A percentile compares a stretch with the other conserved stretches of the same genome.
These are phyloP conservation scores for Rousettus madagascariensis DNA, from an alignment of 2,797 vertebrate genomes.

Conservation along the genomic window DNA sequence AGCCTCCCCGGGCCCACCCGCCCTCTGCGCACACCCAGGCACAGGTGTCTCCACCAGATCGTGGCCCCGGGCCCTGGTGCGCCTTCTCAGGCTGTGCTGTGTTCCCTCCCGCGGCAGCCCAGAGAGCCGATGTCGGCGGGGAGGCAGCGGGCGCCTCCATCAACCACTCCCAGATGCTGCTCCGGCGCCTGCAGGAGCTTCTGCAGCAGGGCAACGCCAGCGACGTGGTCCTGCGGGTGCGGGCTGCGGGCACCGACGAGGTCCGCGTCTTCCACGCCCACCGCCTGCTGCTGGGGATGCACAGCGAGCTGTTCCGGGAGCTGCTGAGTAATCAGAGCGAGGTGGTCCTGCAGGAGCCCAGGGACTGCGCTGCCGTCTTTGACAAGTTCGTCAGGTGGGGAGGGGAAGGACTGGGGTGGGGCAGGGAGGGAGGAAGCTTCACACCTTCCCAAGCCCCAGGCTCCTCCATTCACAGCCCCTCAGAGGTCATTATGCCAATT, in stretches of 20 bases:
- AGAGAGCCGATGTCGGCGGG: slow-evolving; percentile 85
- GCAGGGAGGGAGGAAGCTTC: too few relatives aligned
- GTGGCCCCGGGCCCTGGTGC: not conserved
- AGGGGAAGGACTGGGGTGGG: fast-evolving
- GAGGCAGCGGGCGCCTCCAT: slow-evolving; percentile 86
- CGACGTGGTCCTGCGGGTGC: slow-evolving; percentile 90
- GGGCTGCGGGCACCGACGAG: slow-evolving; percentile 90
- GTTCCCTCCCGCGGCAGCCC: slow-evolving; percentile 81
- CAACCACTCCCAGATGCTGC: slow-evolving; percentile 93
- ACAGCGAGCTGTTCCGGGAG: slow-evolving; percentile 90
- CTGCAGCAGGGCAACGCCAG: slow-evolving; percentile 91
- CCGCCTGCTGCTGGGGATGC: slow-evolving; percentile 92
- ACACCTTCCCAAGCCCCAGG: not conserved
- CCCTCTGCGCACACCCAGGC: not conserved
- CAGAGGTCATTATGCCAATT: fast-evolving
- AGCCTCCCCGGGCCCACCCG: not conserved
- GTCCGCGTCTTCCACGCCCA: slow-evolving; percentile 94
- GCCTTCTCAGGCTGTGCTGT: not conserved
- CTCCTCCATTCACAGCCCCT: not conserved
- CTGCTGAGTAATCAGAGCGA: slow-evolving; percentile 88
- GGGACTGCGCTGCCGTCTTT: slow-evolving; percentile 89
- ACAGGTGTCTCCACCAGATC: fast-evolving
- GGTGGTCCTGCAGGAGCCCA: slow-evolving; percentile 86
- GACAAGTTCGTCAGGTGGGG: slow-evolving; percentile 94
- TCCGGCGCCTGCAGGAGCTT: slow-evolving; percentile 92